Base-by-base conservation (phyloP, 2,888 invertebrate species). In the Microlaimidae sp. region DNA sequence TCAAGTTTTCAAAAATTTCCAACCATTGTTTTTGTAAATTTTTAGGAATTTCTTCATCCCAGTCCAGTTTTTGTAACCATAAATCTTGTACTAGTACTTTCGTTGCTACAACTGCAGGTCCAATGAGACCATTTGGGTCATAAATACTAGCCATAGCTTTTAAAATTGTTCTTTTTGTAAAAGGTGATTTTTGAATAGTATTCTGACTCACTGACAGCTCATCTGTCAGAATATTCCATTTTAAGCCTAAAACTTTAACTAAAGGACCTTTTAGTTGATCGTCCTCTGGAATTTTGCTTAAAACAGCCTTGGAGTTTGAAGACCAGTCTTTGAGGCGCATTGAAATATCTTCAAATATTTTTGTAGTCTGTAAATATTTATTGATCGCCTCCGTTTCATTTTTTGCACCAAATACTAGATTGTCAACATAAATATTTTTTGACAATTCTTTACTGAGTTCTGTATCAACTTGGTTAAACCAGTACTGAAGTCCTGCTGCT, bases 241-340 rank as follows among this genome's bases (percentile, higher is more conserved):
- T 47, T 3, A 53, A n/a, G 3, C 53, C 53, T 2, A 53, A 41
- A 10, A 53, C 53, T 29, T 40, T 49, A 4, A 26, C 10, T 4
- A 7, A 3, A 7, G 2, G 7, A n/a, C n/a, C 23, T 48, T 48
- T 53, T 4, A 25, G 25, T 13, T 3, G 19, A 25, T 53, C 53
- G 3, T 3, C 47, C 21, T 4, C 26, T 5, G 53, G 25, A 2
- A 53, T 2, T 10, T 25, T 2, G n/a, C 19, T 23, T 2, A 2
- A 24, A 3, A 53, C 17, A 7, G 25, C 49, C 19, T 7, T 2
- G 7, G 29, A 46, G 26, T 53, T 53, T 4, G 53, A 10, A 3
- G 28, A 7, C 26, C 27, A 53, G 28, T 53, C 53, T 5, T 49
- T 4, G 3, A 53, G 27, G 19, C 49, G 47, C 53, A 53, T 53